Evolutionary conservation across 2,888 invertebrate genomes (phyloP), one percentile per base, ranked within the genome.

Genomic region (Cordylochernes scorpioides): DNA sequence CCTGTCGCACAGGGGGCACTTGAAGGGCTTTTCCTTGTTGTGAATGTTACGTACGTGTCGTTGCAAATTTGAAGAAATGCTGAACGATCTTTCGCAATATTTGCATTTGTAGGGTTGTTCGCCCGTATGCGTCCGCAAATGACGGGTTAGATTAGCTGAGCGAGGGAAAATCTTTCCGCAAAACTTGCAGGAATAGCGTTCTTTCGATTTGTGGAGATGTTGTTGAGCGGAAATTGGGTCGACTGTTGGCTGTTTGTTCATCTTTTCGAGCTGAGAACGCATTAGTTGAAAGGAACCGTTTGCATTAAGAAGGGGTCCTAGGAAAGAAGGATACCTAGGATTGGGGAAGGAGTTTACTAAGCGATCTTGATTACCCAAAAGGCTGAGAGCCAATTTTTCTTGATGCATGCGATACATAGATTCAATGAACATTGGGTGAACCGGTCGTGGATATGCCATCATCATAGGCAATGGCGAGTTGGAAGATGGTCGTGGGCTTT

Each of bases 21-120:
- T 77, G 57, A 91, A 91, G 1, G 91, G 88, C 35, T 84, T 70
- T 53, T 84, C 82, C 51, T 94, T 91, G 58, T 91, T 88, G 59
- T 94, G 94, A 35, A 94, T 97, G 50, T 97, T 97, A 30, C 94
- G 63, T 3, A 97, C 86, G 55, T 94, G 94, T n/a, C 94, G 65
- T 53, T 91, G 88, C 36, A 97, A 62, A 51, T 94, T 94, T 29
- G 86, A 86, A 1, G 88, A 88, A 45, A 97, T 97, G 43, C 84
- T 86, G 58, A 97, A 97, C 9, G 82, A 82, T 2, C 94, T 65
- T 51, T 94, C 88, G 57, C 94, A 94, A 56, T 86, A 91, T 50
- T 86, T 75, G 57, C 97, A 97, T 50, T 82, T 80, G 60, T 88
- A 88, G 0, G 88, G 88, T 51, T 88, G 86, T 49, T 97, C 97